phyloP scores from a whole-genome alignment of 2,888 invertebrate species.

The Metallyticus violacea region DNA sequence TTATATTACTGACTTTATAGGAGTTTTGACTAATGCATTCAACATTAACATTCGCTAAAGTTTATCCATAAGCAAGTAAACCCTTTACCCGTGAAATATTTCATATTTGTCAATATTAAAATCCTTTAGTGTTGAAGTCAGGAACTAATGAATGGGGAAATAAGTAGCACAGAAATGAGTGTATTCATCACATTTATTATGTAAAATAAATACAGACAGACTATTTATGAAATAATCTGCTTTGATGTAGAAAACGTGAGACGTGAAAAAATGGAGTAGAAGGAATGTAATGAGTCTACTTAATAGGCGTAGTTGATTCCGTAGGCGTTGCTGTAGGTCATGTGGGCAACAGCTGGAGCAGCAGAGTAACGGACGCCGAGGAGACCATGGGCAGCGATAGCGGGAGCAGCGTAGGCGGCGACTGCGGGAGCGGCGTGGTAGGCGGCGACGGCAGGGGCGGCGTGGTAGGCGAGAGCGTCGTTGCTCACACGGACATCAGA shows the following conservation, averaged over 20 bases:
- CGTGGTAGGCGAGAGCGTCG: slow-evolving; percentile 48
- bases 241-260: slow-evolving; percentile 50
- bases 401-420: slow-evolving; percentile 34
- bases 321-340: slow-evolving; percentile 40
- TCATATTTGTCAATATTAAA: no score
- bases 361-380: slow-evolving; percentile 15
- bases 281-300: slow-evolving; percentile 29
- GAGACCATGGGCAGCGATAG: slow-evolving; percentile 38
- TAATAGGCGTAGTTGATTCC: slow-evolving; percentile 53
- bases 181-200: neutral
- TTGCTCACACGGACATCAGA: slow-evolving; percentile 61
- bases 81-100: no score
- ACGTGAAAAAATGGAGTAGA: neutral
- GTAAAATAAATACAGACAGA: neutral
- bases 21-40: no score
- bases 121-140: no score
- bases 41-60: no score
- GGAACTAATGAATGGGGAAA: no score
- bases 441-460: slow-evolving; percentile 33
- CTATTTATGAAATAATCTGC: neutral
- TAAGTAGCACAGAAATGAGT: neutral
- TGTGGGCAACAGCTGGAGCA: slow-evolving; percentile 30
- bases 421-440: slow-evolving; percentile 3
- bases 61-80: no score
- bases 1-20: no score